Percentiles rank a stretch among this genome's conserved stretches.
Conservation (phyloP, 1,140 invertebrate species). For the Drosophila punjabiensis region DNA sequence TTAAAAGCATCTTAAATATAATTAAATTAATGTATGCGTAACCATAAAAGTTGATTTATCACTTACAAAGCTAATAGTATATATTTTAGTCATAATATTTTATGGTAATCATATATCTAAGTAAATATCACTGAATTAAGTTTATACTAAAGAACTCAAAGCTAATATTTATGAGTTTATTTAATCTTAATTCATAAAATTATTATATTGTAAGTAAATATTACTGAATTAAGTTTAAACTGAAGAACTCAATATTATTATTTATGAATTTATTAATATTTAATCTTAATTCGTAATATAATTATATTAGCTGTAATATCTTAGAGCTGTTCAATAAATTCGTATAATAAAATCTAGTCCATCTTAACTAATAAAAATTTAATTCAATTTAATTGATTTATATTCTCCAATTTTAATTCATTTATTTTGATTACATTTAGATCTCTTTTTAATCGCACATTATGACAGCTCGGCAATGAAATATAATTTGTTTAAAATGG, state of each 20-base stretch:
- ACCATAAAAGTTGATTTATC: background rate
- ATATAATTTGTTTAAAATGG: conserved; percentile 38
- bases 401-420: background rate
- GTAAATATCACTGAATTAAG: background rate
- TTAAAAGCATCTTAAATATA: background rate
- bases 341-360: too few species aligned
- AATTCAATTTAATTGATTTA: background rate
- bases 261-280: background rate
- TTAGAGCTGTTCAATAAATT: too few species aligned
- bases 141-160: background rate
- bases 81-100: background rate
- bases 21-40: background rate
- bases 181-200: background rate
- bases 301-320: too few species aligned
- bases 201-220: background rate
- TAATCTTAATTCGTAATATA: background rate
- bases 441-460: background rate
- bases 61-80: too few species aligned
- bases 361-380: background rate
- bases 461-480: conserved; percentile 16
- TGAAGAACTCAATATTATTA: background rate
- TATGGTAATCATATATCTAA: background rate
- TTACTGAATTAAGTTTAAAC: background rate
- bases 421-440: background rate
- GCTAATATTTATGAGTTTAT: background rate